A percentile compares a stretch with the other conserved stretches of the same genome.
These are phyloP conservation scores for Agrotis exclamationis DNA, from an alignment of 2,888 invertebrate species.

Conservation along the genomic window DNA sequence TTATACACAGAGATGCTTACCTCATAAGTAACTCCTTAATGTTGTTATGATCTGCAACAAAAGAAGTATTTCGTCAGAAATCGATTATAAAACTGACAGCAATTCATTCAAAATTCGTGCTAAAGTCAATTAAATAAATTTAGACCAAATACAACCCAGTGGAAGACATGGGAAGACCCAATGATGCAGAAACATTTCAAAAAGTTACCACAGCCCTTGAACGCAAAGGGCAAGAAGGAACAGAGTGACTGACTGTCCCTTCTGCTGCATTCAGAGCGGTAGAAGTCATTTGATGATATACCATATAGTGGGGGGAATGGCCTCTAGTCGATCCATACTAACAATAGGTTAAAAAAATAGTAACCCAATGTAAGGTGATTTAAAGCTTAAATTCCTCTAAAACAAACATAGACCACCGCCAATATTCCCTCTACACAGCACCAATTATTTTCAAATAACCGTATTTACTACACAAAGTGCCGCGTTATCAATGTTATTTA, in stretches of 20 bases:
- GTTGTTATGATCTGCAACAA: slow-evolving; percentile 66
- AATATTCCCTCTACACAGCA: slow-evolving; percentile 7
- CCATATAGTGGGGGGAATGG: no score
- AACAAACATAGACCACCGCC: slow-evolving; percentile 19
- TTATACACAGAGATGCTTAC: slow-evolving; percentile 44
- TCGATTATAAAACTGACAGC: no score
- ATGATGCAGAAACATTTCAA: no score
- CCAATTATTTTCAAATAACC: slow-evolving; percentile 52
- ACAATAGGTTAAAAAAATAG: no score
- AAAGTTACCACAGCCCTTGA: no score
- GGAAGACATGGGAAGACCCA: background rate
- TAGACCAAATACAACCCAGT: background rate
- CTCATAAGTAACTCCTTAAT: slow-evolving; percentile 62
- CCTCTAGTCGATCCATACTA: background rate
- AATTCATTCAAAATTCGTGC: no score
- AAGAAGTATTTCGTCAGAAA: slow-evolving; percentile 7
- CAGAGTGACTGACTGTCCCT: no score
- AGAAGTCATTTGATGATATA: no score
- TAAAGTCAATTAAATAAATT: no score
- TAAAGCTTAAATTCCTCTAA: background rate
- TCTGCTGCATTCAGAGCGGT: no score
- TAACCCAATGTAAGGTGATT: background rate
- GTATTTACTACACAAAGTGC: slow-evolving; percentile 37
- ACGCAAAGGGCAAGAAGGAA: no score
- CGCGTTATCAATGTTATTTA: slow-evolving; percentile 62